Base-by-base conservation (phyloP, 2,113 vertebrate genomes). In the Sinocyclocheilus maitianheensis region DNA sequence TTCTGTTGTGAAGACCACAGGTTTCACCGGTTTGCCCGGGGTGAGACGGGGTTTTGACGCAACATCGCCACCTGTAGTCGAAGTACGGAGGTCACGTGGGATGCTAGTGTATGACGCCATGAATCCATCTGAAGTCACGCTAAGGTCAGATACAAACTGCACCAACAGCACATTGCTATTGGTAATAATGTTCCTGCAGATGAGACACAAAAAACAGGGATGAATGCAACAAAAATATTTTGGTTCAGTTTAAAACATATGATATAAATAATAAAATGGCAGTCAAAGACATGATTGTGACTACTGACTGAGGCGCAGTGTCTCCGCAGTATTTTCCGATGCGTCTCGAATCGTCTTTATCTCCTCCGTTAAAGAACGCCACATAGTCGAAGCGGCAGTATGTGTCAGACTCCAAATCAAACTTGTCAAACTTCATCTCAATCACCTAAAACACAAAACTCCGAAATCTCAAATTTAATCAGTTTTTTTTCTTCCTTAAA, bases 311-410 rank as follows among this genome's bases (percentile, higher is more conserved):
- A 0, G 97, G 97, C 2, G 90, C 78, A 0, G 71, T 43, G 84
- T 97, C 96, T 0, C 97, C 97, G 1, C 97, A 98, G 92, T 94
- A 97, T 91, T 93, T 96, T 30, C 96, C 97, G 65, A 97, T 94
- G 53, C 94, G 94, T 1, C 92, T 93, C 0, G 96, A 93, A 43
- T 96, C 93, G 0, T 97, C 95, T 1, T 67, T 96, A 82, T 94
- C 88, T 0, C 95, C 95, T 1, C 97, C 97, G 0, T 97, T 96
- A 90, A 95, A 97, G 83, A 97, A 95, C 0, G 95, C 94, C 81
- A 97, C 95, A 0, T 97, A 98, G 91, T 98, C 97, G 11, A 97
- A 98, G 24, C 97, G 96, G 87, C 97, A 98, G 69, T 97, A 97
- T 3, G 88, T 91, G 88, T 98, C 97, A 0, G 89, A 86, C 89